Evolutionary conservation across 1,140 invertebrate genomes (phyloP).

Genomic region (Calliopsis andreniformis): DNA sequence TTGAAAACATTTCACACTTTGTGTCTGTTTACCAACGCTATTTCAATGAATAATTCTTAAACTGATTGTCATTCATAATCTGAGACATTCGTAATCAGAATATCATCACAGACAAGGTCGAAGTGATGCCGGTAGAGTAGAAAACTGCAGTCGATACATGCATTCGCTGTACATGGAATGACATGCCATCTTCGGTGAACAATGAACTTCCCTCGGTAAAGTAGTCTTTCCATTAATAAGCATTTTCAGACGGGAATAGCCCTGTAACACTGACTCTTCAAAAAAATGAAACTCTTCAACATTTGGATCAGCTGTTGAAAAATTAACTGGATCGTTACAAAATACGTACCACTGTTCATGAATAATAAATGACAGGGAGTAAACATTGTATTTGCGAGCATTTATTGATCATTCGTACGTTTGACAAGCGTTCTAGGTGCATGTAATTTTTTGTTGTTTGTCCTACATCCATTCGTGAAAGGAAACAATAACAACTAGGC

Average conservation of each 20-base stretch:
- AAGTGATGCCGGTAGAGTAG: no score
- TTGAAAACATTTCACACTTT: no score
- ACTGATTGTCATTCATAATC: no score
- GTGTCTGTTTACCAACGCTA: no score
- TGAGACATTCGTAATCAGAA: no score
- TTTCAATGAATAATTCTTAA: no score
- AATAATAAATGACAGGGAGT: not conserved
- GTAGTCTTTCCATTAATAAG: not conserved
- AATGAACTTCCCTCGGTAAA: constrained; percentile 30
- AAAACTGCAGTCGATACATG: constrained; percentile 36
- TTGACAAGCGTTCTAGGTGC: not conserved
- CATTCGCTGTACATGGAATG: not conserved
- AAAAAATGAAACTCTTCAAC: not conserved
- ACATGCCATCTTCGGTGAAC: constrained; percentile 28
- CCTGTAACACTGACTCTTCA: no score
- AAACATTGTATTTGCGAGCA: not conserved
- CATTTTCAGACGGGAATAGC: not conserved
- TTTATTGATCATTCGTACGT: constrained; percentile 18
- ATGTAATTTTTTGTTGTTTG: constrained; percentile 1
- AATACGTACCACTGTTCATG: not conserved
- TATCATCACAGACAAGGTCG: no score
- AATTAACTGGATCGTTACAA: not conserved
- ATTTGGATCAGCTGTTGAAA: no score
- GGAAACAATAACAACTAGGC: not conserved
- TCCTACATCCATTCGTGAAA: not conserved